phyloP scores from a whole-genome alignment of 2,113 vertebrate genomes.

The Uria lomvia region DNA sequence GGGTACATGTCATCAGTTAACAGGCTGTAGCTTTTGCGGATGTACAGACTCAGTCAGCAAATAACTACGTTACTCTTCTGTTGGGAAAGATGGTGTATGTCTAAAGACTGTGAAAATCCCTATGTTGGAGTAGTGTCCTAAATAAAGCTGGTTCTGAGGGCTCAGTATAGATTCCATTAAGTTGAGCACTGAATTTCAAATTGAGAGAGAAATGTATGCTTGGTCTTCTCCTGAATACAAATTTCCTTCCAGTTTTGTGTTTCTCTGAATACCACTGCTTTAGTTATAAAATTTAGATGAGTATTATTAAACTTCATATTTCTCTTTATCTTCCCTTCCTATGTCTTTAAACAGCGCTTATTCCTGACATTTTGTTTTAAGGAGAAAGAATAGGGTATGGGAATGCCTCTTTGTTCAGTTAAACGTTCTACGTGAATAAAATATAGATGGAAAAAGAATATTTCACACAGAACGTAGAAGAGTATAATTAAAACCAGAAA shows the following conservation, averaged over 20 bases:
- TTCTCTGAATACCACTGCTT: not conserved
- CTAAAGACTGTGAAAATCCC: not conserved
- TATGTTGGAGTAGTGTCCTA: not conserved
- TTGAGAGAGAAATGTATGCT: not conserved
- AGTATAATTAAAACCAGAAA: slow-evolving; percentile 5
- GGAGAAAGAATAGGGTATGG: not conserved
- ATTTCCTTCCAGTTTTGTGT: not conserved
- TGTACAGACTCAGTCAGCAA: not conserved
- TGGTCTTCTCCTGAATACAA: not conserved
- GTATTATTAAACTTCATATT: not conserved
- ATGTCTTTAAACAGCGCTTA: not conserved
- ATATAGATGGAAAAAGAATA: not conserved
- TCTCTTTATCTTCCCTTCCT: not conserved
- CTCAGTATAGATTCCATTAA: not conserved
- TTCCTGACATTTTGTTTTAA: not conserved
- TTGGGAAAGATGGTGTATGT: not conserved
- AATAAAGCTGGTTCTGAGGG: not conserved
- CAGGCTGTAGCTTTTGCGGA: not conserved
- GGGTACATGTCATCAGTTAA: not conserved
- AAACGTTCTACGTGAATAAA: not conserved
- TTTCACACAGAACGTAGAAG: not conserved
- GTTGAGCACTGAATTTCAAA: not conserved
- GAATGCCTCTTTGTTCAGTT: not conserved
- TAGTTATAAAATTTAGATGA: not conserved
- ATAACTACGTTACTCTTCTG: not conserved